Evolutionary conservation across 2,797 vertebrate species (phyloP).

Genomic region (Ceyx erithaca): DNA sequence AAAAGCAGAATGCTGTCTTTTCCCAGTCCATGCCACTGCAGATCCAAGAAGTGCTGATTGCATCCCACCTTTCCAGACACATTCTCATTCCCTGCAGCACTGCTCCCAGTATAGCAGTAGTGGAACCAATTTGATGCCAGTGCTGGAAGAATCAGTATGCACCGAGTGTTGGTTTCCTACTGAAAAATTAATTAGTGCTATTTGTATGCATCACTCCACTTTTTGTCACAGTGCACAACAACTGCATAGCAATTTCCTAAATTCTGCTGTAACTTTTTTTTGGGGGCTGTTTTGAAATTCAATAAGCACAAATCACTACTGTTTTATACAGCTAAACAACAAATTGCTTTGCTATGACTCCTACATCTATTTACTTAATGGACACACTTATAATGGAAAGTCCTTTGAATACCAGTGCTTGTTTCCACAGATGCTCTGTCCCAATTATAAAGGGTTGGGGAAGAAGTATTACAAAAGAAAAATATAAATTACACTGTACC

Average conservation of each 20-base stretch:
- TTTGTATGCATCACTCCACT: slow-evolving; percentile 60
- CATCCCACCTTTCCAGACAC: not conserved
- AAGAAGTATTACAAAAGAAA: not conserved
- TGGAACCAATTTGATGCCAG: slow-evolving; percentile 16
- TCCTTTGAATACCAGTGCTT: slow-evolving; percentile 1
- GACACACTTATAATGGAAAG: not conserved
- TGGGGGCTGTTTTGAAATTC: slow-evolving; percentile 22
- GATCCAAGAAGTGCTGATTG: not conserved
- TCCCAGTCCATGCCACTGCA: not conserved
- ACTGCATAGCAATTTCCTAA: not conserved
- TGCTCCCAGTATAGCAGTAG: not conserved
- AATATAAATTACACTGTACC: not conserved
- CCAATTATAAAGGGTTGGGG: not conserved
- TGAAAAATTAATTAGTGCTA: slow-evolving; percentile 69
- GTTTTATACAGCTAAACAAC: slow-evolving; percentile 51
- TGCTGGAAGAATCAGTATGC: slow-evolving; percentile 34
- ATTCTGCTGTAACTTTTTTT: slow-evolving; percentile 34
- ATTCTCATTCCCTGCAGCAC: slow-evolving; percentile 23
- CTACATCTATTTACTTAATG: slow-evolving; percentile 15
- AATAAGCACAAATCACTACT: slow-evolving; percentile 65
- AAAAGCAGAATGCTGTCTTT: not conserved
- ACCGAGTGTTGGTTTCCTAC: not conserved
- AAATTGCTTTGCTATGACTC: slow-evolving; percentile 41
- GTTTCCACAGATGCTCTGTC: not conserved
- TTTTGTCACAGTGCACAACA: slow-evolving; percentile 49